Evolutionary conservation across 1,140 invertebrate species (phyloP), one percentile per base, ranked within the genome.

Genomic region (Drosophila tani): DNA sequence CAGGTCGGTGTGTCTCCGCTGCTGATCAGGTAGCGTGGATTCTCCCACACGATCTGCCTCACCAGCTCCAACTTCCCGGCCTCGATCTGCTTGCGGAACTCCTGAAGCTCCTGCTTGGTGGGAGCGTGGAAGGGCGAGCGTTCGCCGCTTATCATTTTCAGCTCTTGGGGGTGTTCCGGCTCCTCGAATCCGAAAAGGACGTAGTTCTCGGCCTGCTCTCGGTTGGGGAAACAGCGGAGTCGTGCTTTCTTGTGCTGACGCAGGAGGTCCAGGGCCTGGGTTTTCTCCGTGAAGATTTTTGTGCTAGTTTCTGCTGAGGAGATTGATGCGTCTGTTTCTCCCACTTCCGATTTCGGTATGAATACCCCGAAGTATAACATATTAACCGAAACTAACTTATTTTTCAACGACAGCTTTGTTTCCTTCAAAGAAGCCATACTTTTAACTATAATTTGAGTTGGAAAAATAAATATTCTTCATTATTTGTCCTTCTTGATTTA

Each of bases 1-100:
- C 98, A 97, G 14, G 97, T 94, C 6, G 98, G 97, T 35, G 97
- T 98, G 93, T 98, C 98, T n/a, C 97, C 97, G 91, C 95, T 96
- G 88, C 97, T 96, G 70, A 99, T 95, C 11, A 99, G 94, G 93
- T 96, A 97, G 47, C 97, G 93, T 0, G 98, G 98, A 94, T 98
- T 98, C 56, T 95, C 95, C 96, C 96, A 97, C 15, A 96, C 94
- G 14, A 94, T 93, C 24, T 93, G 93, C 65, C 94, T 94, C 0
- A 98, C 95, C 3, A 91, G 93, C 8, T 95, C 93, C 1, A 95
- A 76, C 76, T 97, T 94, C 1, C 96, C 97, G n/a, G 92, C 94
- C 93, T 98, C 97, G 45, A 98, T 97, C 3, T 94, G 91, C 91
- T 96, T 97, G n/a, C 97, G 94, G 64, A 98, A 95, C 47, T 95